A percentile compares a stretch with the other conserved stretches of the same genome.
Conservation (phyloP, 2,888 invertebrate genomes). For the Drosophila neotestacea region DNA sequence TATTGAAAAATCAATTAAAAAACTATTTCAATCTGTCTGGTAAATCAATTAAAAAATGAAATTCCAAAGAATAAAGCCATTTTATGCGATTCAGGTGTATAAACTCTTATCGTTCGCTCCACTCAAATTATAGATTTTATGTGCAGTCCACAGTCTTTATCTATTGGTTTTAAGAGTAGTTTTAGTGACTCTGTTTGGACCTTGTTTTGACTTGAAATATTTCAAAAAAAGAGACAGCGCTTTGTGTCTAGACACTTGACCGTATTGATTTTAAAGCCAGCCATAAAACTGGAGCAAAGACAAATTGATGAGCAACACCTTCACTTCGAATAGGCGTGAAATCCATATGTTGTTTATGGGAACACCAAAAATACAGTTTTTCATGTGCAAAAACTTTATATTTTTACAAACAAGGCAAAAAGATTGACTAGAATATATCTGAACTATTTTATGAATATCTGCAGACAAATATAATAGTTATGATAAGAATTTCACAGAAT, state of each 20-base stretch:
- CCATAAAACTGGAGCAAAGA: slow-evolving; percentile 64
- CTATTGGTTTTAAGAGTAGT: slow-evolving; percentile 46
- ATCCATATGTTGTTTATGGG: slow-evolving; percentile 38
- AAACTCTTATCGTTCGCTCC: slow-evolving; percentile 55
- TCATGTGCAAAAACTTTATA: background rate
- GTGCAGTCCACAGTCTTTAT: slow-evolving; percentile 43
- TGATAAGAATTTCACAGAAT: background rate
- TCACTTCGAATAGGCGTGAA: slow-evolving; percentile 54
- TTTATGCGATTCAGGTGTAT: slow-evolving; percentile 59
- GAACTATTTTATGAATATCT: too few species aligned
- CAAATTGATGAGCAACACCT: slow-evolving; percentile 32
- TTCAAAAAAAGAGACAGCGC: slow-evolving; percentile 3
- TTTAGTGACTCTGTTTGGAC: slow-evolving; percentile 39
- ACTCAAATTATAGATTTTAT: slow-evolving; percentile 70
- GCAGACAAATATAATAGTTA: background rate
- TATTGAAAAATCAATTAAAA: slow-evolving; percentile 76
- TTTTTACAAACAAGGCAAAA: background rate
- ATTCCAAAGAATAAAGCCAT: slow-evolving; percentile 75
- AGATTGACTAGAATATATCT: too few species aligned
- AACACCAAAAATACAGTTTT: background rate
- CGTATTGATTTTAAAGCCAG: slow-evolving; percentile 19
- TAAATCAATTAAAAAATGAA: slow-evolving; percentile 69
- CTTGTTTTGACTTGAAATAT: slow-evolving; percentile 30
- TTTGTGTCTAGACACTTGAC: slow-evolving; percentile 31
- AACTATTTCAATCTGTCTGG: slow-evolving; percentile 56